These are phyloP conservation scores for Lampropteryx suffumata DNA, from an alignment of 2,888 invertebrate species.

Conservation along the genomic window DNA sequence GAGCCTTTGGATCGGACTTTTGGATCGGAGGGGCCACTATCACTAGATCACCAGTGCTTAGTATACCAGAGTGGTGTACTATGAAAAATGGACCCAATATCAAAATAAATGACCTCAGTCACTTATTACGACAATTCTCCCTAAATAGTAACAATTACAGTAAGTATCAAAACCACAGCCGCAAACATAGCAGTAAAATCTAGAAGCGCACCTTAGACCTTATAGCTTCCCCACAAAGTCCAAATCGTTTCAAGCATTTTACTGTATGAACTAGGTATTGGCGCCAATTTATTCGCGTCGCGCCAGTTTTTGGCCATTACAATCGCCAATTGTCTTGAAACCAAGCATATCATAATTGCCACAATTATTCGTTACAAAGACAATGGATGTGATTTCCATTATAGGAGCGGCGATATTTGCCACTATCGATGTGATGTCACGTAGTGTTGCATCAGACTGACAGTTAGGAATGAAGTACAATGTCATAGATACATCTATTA, in stretches of 20 bases:
- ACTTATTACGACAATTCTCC: no score
- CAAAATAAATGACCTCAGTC: no score
- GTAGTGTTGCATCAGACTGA: slow-evolving; percentile 49
- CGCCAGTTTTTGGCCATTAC: slow-evolving; percentile 26
- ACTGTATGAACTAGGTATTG: not conserved
- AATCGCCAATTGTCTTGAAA: slow-evolving; percentile 28
- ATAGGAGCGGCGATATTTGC: slow-evolving; percentile 62
- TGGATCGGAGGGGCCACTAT: no score
- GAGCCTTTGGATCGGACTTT: no score
- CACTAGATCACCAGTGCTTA: no score
- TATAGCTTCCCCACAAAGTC: not conserved
- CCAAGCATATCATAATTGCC: slow-evolving; percentile 42
- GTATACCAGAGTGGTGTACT: no score
- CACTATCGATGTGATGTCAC: slow-evolving; percentile 58
- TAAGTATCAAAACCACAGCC: not conserved
- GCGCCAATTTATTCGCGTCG: slow-evolving; percentile 17
- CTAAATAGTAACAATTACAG: no score
- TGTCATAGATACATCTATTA: no score
- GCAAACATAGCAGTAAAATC: not conserved
- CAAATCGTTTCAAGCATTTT: not conserved
- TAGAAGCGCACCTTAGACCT: not conserved
- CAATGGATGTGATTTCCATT: slow-evolving; percentile 50
- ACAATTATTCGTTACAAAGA: slow-evolving; percentile 63
- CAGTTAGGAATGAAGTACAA: slow-evolving; percentile 30
- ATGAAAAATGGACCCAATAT: no score